Percentiles rank a stretch among this genome's conserved stretches.
These are phyloP conservation scores for Cepaea hortensis DNA, from an alignment of 2,888 invertebrate genomes.

Conservation along the genomic window DNA sequence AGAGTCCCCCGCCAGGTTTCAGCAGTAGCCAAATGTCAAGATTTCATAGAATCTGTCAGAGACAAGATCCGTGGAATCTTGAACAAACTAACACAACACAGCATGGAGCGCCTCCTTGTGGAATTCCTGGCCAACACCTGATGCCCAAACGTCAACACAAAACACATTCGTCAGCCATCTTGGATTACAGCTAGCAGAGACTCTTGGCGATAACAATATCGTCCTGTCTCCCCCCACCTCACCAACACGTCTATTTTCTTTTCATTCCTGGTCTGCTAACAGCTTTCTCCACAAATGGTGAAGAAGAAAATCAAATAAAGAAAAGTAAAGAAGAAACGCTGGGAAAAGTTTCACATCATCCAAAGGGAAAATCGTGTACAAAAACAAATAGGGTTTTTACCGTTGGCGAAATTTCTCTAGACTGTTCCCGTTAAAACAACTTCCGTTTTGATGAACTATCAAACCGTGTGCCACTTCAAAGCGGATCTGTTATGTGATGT, in stretches of 20 bases:
- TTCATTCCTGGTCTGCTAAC: neutral
- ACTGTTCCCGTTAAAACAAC: slow-evolving; percentile 20
- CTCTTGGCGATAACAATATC: slow-evolving; percentile 25
- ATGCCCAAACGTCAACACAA: slow-evolving; percentile 42
- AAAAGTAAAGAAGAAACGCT: neutral
- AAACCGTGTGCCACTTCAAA: slow-evolving; percentile 41
- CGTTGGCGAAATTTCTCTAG: neutral
- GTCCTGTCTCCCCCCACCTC: neutral
- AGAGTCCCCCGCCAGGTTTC: neutral
- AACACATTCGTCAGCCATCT: slow-evolving; percentile 44
- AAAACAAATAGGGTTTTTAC: slow-evolving; percentile 30
- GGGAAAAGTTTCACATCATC: neutral
- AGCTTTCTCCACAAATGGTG: neutral
- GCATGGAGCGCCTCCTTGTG: slow-evolving; percentile 19
- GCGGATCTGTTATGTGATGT: neutral
- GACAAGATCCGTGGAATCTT: slow-evolving; percentile 31
- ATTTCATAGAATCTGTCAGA: slow-evolving; percentile 32
- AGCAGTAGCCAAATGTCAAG: slow-evolving; percentile 25
- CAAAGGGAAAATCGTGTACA: neutral
- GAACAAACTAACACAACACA: slow-evolving; percentile 45
- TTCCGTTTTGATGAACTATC: slow-evolving; percentile 38
- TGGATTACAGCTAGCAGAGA: slow-evolving; percentile 29
- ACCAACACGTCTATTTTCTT: neutral
- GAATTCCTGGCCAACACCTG: slow-evolving; percentile 30
- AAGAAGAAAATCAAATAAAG: neutral